A percentile compares a stretch with the other conserved stretches of the same genome.
phyloP scores from a whole-genome alignment of 2,113 vertebrate species.

The Anolis sagrei region DNA sequence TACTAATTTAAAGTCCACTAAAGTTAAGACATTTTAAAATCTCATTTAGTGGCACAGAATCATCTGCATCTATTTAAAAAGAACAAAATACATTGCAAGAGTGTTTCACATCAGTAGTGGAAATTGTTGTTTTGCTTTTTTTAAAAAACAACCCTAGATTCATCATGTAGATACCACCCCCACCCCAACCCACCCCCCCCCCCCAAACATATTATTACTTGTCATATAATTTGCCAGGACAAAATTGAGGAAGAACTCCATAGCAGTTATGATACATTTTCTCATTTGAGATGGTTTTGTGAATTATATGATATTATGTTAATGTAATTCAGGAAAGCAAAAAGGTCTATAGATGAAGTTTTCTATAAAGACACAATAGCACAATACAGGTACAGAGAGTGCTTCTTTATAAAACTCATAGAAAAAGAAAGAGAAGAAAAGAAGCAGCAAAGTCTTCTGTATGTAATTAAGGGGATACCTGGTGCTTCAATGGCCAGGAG shows the following conservation, averaged over 20 bases:
- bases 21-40: constrained; percentile 10
- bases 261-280: not conserved
- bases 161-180: not conserved
- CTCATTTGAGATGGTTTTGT: not conserved
- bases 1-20: constrained; percentile 52
- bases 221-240: not conserved
- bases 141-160: not conserved
- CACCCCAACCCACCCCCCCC: too few relatives aligned
- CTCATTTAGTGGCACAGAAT: not conserved
- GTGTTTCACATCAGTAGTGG: not conserved
- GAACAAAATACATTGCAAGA: not conserved
- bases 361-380: not conserved
- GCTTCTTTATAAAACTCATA: not conserved
- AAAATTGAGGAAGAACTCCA: not conserved
- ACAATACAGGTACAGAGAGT: not conserved
- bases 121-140: not conserved
- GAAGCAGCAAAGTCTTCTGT: too few relatives aligned
- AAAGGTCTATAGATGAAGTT: not conserved
- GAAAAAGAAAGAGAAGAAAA: not conserved
- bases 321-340: not conserved
- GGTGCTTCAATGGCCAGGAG: not conserved
- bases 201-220: not conserved
- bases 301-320: not conserved
- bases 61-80: constrained; percentile 27
- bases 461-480: not conserved